Conservation (phyloP, 2,797 vertebrate genomes). For the Ctenopoma kingsleyae region DNA sequence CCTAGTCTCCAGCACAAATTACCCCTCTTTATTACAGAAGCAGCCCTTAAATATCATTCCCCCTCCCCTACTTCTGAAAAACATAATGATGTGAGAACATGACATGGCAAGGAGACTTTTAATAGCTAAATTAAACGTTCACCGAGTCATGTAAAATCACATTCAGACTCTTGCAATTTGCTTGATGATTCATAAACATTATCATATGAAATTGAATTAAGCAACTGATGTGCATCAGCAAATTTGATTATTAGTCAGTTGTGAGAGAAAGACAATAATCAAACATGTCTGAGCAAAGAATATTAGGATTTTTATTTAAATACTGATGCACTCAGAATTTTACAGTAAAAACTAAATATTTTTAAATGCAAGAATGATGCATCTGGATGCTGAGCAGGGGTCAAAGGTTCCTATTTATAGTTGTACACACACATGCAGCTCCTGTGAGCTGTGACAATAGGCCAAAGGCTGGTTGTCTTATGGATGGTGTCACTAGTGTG, state of each 20-base stretch:
- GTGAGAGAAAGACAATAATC: constrained; percentile 5
- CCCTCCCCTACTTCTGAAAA: neutral
- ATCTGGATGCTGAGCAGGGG: constrained; percentile 19
- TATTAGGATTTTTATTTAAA: neutral
- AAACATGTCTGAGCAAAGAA: constrained; percentile 8
- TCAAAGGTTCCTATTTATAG: constrained; percentile 41
- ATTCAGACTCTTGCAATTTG: constrained; percentile 8
- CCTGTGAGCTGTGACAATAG: constrained; percentile 47
- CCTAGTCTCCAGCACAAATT: constrained; percentile 4
- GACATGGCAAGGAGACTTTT: neutral
- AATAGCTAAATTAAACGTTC: constrained; percentile 19
- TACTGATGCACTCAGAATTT: neutral
- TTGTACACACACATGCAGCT: constrained; percentile 10
- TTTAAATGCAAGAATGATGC: neutral
- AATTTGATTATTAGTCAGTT: constrained; percentile 27
- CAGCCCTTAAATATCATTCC: neutral
- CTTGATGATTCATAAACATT: constrained; percentile 35
- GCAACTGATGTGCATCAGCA: constrained; percentile 44
- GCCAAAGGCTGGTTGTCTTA: constrained; percentile 27
- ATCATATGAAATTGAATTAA: constrained; percentile 49
- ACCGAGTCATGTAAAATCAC: constrained; percentile 27
- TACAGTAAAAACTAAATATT: constrained; percentile 4
- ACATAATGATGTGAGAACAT: neutral
- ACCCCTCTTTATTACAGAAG: neutral
- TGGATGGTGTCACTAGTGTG: constrained; percentile 37